Evolutionary conservation across 2,113 vertebrate species (phyloP).

Genomic region (Hippocampus mohnikei): DNA sequence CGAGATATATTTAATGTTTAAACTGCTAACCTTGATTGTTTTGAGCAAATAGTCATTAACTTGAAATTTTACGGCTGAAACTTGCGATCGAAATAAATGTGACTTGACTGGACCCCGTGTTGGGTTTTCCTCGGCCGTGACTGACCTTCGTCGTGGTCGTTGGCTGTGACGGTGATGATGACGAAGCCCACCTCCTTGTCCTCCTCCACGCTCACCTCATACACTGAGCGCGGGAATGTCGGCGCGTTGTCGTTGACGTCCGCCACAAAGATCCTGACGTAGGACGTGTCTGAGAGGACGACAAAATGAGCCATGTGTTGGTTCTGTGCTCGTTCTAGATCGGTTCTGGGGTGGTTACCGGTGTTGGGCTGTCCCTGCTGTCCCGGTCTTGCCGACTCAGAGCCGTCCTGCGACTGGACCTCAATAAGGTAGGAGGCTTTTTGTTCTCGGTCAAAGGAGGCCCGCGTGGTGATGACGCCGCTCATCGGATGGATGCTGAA

Average conservation of each 20-base stretch:
- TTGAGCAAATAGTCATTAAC: too few relatives aligned
- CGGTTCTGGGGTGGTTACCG: slow-evolving; percentile 61
- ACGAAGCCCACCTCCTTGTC: slow-evolving; percentile 81
- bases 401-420: slow-evolving; percentile 81
- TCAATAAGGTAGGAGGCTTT: slow-evolving; percentile 86
- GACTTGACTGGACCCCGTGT: too few relatives aligned
- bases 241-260: slow-evolving; percentile 88
- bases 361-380: slow-evolving; percentile 84
- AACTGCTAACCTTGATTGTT: too few relatives aligned
- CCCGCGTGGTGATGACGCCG: slow-evolving; percentile 78
- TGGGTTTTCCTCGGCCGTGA: too few relatives aligned
- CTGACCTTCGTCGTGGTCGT: slow-evolving; percentile 85
- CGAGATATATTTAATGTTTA: too few relatives aligned
- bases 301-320: background rate
- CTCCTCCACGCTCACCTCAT: slow-evolving; percentile 82
- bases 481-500: slow-evolving; percentile 79
- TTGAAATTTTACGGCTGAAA: too few relatives aligned
- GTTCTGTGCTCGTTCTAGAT: background rate
- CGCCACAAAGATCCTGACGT: slow-evolving; percentile 81
- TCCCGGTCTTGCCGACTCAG: slow-evolving; percentile 82
- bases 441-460: slow-evolving; percentile 84
- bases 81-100: too few relatives aligned
- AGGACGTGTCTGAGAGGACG: slow-evolving; percentile 77
- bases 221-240: slow-evolving; percentile 70
- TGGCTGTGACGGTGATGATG: slow-evolving; percentile 84